Evolutionary conservation across 2,888 invertebrate species (phyloP).

Genomic region (Rapana venosa): DNA sequence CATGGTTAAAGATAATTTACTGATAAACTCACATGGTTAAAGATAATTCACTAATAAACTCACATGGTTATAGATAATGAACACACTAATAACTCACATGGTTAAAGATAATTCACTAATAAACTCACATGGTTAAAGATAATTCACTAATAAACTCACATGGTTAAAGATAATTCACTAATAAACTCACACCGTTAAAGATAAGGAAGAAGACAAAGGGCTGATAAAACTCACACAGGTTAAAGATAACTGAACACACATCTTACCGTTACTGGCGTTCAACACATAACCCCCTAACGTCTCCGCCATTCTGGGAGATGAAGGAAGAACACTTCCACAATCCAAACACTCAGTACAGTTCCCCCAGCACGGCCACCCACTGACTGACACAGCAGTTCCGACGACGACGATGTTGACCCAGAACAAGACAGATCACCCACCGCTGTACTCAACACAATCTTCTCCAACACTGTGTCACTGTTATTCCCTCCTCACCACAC

Average conservation of each 20-base stretch:
- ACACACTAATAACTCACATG: no score
- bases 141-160: no score
- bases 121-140: no score
- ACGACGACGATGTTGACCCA: not conserved
- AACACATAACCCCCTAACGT: not conserved
- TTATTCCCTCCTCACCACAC: not conserved
- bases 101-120: no score
- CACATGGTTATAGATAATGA: no score
- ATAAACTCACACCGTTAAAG: no score
- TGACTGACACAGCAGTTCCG: conserved; percentile 14
- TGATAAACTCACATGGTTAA: no score
- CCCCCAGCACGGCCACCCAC: not conserved
- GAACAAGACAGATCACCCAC: not conserved
- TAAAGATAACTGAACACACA: not conserved
- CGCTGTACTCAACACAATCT: not conserved
- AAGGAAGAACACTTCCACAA: not conserved
- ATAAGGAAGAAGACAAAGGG: no score
- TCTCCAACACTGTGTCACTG: not conserved
- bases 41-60: no score
- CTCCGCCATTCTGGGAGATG: not conserved
- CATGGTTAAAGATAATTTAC: no score
- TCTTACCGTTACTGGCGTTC: not conserved
- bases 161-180: no score
- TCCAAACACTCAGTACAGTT: not conserved
- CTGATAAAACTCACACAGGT: no score